A percentile compares a stretch with the other conserved stretches of the same genome.
phyloP scores from a whole-genome alignment of 2,888 invertebrate species.

The Pristionchus japonicus region DNA sequence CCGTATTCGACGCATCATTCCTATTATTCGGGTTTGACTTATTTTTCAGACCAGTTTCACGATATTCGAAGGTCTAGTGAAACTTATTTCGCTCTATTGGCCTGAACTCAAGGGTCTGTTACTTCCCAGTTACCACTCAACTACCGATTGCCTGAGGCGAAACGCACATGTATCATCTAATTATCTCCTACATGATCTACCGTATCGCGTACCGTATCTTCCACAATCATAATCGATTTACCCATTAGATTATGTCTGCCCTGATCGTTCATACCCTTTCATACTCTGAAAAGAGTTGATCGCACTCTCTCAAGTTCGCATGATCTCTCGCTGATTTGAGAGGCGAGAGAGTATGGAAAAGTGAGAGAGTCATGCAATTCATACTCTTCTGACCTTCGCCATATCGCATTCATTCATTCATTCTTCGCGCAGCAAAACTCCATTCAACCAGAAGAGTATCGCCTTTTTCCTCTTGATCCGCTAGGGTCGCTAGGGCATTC shows the following conservation, averaged over 20 bases:
- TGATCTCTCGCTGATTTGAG: not conserved
- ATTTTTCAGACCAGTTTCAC: not conserved
- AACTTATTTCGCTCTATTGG: not conserved
- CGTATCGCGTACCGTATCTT: not conserved
- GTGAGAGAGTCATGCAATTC: not conserved
- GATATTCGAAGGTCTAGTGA: not conserved
- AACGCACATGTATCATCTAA: not conserved
- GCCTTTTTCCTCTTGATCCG: not conserved
- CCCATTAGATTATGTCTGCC: not conserved
- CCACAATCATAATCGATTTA: not conserved
- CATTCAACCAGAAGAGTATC: slow-evolving; percentile 36
- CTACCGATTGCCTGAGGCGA: not conserved
- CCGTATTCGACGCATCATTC: too few species aligned
- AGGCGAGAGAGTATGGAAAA: not conserved
- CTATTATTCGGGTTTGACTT: too few species aligned
- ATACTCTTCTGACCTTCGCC: not conserved
- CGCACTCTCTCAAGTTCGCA: not conserved
- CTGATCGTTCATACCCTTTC: not conserved
- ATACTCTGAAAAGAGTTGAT: too few species aligned
- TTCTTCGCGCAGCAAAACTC: not conserved
- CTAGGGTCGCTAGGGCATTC: slow-evolving; percentile 12
- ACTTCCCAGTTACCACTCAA: too few species aligned
- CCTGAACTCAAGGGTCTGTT: too few species aligned
- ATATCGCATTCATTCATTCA: not conserved
- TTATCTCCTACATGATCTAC: not conserved